Base-by-base conservation (phyloP, 2,888 invertebrate species). In the Mythimna vitellina region DNA sequence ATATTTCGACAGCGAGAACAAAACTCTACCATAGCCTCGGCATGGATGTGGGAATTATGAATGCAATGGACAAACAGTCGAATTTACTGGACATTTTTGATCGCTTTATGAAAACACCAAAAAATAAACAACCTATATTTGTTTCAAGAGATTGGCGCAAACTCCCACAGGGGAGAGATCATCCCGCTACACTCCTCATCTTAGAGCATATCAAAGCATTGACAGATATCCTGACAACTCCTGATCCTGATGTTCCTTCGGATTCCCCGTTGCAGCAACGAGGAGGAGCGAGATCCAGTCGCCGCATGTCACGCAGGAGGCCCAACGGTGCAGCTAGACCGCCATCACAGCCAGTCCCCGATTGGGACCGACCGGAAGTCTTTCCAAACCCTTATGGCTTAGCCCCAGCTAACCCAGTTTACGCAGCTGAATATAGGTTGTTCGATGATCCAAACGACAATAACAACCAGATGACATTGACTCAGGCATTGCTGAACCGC, bases 71-170 rank as follows among this genome's bases (percentile, higher is more conserved):
- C 14, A 29, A 32, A n/a, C n/a, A n/a, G 4, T n/a, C 29, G 2
- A 63, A 49, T n/a, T 4, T 49, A 49, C 2, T 63, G 7, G 62
- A 49, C 14, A 63, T 63, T 29, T 49, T 49, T 29, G 46, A 63
- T 29, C n/a, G 29, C 49, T n/a, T 63, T 12, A 14, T 5, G 7
- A 14, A 0, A 0, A 63, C 62, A 0, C 49, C 62, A 5, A 63
- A n/a, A 29, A 2, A 32, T 5, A 20, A 2, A 5, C 49, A 32
- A n/a, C 62, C 62, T 14, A n/a, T 49, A 9, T 49, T 63, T 32
- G 29, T 63, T 29, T 14, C 29, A 29, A 20, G 49, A 49, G 29
- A 63, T 49, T 49, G 49, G 62, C 49, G 25, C 12, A 46, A 46
- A 20, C 20, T 63, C 5, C 46, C 29, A 5, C 62, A 29, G 20